Conservation (phyloP, 2,113 vertebrate species). For the Actenoides hombroni region DNA sequence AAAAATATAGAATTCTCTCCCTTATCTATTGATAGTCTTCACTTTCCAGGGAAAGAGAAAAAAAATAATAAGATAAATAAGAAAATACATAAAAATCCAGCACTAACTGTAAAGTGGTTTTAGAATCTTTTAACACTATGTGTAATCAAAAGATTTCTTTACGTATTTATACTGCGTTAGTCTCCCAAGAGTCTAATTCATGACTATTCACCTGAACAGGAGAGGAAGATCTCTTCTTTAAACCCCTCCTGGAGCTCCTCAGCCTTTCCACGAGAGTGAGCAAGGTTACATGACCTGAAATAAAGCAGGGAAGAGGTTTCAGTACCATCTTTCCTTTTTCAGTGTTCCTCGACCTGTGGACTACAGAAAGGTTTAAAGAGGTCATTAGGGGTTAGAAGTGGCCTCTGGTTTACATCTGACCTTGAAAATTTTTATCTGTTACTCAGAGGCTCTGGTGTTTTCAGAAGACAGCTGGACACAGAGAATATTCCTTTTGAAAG, state of each 20-base stretch:
- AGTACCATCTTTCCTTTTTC: neutral
- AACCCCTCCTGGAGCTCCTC: conserved; percentile 18
- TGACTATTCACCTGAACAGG: conserved; percentile 24
- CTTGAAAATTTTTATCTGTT: neutral
- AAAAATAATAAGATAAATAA: conserved; percentile 35
- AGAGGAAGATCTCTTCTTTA: conserved; percentile 39
- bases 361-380: neutral
- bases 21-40: conserved; percentile 63
- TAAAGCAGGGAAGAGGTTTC: conserved; percentile 5
- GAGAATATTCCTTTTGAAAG: neutral
- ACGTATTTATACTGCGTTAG: neutral
- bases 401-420: conserved; percentile 36
- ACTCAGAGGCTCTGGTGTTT: neutral
- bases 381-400: neutral
- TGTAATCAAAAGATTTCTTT: conserved; percentile 43
- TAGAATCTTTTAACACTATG: conserved; percentile 15
- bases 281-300: conserved; percentile 51
- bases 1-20: conserved; percentile 61
- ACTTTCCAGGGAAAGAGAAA: neutral
- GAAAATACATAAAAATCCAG: neutral
- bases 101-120: neutral
- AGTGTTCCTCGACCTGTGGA: neutral
- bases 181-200: conserved; percentile 26
- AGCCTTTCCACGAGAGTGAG: conserved; percentile 29
- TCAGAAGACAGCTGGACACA: neutral